phyloP scores from a whole-genome alignment of 2,797 vertebrate genomes.

The Rhinichthys osculus region DNA sequence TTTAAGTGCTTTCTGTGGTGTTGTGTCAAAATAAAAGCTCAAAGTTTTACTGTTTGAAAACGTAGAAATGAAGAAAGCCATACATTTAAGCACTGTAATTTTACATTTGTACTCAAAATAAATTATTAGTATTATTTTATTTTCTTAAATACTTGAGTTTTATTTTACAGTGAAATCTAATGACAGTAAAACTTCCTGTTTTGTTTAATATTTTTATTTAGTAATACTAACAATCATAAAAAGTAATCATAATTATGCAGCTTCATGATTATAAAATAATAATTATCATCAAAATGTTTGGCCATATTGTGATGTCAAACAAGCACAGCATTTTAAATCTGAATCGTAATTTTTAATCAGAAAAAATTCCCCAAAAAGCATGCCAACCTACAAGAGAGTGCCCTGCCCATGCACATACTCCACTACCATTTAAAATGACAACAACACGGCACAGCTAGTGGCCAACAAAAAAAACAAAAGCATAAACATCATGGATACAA shows the following conservation, averaged over 20 bases:
- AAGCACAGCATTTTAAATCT: neutral
- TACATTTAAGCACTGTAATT: neutral
- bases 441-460: neutral
- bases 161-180: neutral
- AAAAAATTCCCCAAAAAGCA: neutral
- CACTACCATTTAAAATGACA: neutral
- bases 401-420: neutral
- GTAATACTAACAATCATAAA: neutral
- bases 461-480: neutral
- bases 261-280: too few relatives aligned
- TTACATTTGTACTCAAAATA: neutral
- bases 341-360: neutral
- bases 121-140: neutral
- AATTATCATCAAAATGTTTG: neutral
- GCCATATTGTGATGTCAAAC: neutral
- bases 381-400: neutral
- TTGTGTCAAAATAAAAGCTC: too few relatives aligned
- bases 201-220: neutral
- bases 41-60: too few relatives aligned
- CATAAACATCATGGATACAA: neutral
- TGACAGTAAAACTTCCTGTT: neutral
- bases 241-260: neutral
- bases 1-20: too few relatives aligned
- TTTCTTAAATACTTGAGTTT: neutral
- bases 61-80: too few relatives aligned